phyloP scores from a whole-genome alignment of 2,888 invertebrate genomes.

The Halictus quadricinctus region DNA sequence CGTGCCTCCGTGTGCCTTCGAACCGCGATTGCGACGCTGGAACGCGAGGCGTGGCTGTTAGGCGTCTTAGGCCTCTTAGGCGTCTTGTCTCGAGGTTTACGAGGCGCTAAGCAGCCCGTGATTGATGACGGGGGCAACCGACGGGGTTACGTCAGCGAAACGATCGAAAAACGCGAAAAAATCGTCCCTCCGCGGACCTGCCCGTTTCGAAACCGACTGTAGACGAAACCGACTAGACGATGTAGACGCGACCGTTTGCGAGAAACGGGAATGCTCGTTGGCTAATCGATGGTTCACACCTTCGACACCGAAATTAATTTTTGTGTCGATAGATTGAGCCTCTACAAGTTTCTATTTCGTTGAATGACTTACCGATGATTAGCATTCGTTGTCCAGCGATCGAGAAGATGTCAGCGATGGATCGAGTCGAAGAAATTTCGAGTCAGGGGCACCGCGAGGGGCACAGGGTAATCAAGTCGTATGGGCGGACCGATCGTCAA shows the following conservation, averaged over 20 bases:
- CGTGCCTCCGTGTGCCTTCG: too few relatives aligned
- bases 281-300: neutral
- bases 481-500: slow-evolving; percentile 22
- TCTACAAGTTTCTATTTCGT: too few relatives aligned
- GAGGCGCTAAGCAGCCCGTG: slow-evolving; percentile 52
- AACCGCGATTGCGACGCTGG: slow-evolving; percentile 14
- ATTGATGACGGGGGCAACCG: slow-evolving; percentile 43
- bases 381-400: too few relatives aligned
- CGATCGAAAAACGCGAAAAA: slow-evolving; percentile 19
- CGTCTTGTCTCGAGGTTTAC: slow-evolving; percentile 45
- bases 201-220: neutral
- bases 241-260: neutral
- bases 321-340: too few relatives aligned
- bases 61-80: slow-evolving; percentile 40
- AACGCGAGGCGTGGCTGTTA: slow-evolving; percentile 52
- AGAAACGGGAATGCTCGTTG: neutral
- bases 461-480: slow-evolving; percentile 34
- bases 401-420: neutral
- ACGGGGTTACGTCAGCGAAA: slow-evolving; percentile 40
- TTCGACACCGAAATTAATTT: neutral
- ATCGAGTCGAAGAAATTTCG: neutral
- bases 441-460: neutral
- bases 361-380: too few relatives aligned
- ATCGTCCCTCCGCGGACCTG: neutral
- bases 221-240: too few relatives aligned